These are phyloP conservation scores for Mongoloraphidia duomilia DNA, from an alignment of 2,888 invertebrate genomes.

Conservation along the genomic window DNA sequence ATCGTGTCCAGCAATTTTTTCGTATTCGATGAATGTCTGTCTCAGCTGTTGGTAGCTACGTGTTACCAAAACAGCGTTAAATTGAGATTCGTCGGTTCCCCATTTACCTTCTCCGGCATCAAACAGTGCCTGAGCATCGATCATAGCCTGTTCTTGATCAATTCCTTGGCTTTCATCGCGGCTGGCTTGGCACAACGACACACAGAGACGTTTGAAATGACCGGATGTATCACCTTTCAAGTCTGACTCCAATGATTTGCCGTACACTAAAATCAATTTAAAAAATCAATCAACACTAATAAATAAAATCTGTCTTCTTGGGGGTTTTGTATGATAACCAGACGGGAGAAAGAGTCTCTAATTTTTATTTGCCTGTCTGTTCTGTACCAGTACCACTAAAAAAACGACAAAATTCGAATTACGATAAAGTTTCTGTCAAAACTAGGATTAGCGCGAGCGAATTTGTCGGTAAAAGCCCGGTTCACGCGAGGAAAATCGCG, in stretches of 20 bases:
- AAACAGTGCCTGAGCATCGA: conserved; percentile 68
- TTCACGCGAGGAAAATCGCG: no score
- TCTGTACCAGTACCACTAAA: no score
- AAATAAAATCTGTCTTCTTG: neutral
- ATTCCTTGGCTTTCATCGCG: conserved; percentile 80
- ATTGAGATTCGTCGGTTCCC: conserved; percentile 83
- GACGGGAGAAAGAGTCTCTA: no score
- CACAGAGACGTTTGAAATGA: conserved; percentile 83
- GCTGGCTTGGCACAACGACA: conserved; percentile 76
- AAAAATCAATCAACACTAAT: neutral
- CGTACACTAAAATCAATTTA: conserved; percentile 48
- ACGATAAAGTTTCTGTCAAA: no score
- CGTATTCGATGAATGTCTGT: conserved; percentile 72
- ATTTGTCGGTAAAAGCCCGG: no score
- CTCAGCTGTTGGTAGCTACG: conserved; percentile 82
- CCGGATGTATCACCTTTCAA: conserved; percentile 88
- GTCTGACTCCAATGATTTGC: conserved; percentile 67
- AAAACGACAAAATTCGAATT: no score
- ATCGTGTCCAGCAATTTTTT: conserved; percentile 64
- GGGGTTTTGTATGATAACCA: no score
- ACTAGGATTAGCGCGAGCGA: no score
- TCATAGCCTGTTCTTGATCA: conserved; percentile 63
- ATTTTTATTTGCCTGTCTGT: no score
- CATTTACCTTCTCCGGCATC: conserved; percentile 70
- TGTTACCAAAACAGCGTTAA: conserved; percentile 73